A percentile compares a stretch with the other conserved stretches of the same genome.
These are phyloP conservation scores for Pomacea canaliculata DNA, from an alignment of 2,888 invertebrate species.

Conservation along the genomic window DNA sequence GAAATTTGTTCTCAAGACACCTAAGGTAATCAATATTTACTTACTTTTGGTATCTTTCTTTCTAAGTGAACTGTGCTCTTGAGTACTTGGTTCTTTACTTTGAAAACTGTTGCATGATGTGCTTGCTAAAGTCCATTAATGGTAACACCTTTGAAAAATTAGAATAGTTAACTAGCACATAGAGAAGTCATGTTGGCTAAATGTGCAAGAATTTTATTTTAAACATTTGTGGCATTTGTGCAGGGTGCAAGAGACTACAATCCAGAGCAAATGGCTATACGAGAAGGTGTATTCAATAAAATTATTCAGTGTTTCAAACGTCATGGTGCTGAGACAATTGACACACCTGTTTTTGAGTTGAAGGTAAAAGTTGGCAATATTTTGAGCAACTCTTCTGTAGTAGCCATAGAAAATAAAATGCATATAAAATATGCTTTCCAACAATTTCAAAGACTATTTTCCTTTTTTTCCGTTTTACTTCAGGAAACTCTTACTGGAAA, in stretches of 20 bases:
- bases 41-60: background rate
- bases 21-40: constrained; percentile 74
- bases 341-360: constrained; percentile 97
- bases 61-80: background rate
- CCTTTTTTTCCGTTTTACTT: constrained; percentile 30
- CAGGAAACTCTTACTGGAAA: constrained; percentile 98
- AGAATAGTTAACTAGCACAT: no score
- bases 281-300: constrained; percentile 84
- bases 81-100: no score
- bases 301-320: constrained; percentile 91
- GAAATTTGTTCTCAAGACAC: constrained; percentile 89
- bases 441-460: background rate
- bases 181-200: no score
- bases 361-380: constrained; percentile 76
- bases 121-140: no score
- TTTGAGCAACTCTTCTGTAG: background rate
- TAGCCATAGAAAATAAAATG: background rate
- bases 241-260: constrained; percentile 91
- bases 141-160: no score
- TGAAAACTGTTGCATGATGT: no score
- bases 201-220: no score
- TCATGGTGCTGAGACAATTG: constrained; percentile 98
- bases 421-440: background rate
- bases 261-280: constrained; percentile 93
- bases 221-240: constrained; percentile 5